Percentiles rank a stretch among this genome's conserved stretches.
Evolutionary conservation across 2,113 vertebrate species (phyloP).

Genomic region (Cavia porcellus): DNA sequence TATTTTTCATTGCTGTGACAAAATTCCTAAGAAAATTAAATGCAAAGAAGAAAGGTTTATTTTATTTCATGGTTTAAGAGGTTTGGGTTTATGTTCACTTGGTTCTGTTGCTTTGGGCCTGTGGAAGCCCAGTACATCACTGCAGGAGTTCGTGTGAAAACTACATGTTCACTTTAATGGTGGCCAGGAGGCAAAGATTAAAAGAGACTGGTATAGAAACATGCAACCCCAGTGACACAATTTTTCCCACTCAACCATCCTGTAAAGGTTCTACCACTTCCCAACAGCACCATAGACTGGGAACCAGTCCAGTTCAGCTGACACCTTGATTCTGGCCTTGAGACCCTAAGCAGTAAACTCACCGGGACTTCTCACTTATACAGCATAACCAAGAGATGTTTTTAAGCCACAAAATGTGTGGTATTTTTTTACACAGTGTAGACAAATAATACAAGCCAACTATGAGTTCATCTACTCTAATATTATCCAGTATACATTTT

Average conservation of each 20-base stretch:
- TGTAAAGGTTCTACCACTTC: neutral
- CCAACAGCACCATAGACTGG: neutral
- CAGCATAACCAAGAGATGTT: neutral
- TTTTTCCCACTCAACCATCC: neutral
- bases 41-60: neutral
- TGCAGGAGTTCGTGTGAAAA: neutral
- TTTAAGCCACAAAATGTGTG: neutral
- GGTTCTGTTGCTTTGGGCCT: neutral
- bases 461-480: neutral
- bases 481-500: neutral
- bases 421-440: neutral
- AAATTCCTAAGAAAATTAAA: neutral
- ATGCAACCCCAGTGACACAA: neutral
- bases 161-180: neutral
- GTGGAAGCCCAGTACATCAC: neutral
- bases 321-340: neutral
- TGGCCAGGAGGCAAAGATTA: neutral
- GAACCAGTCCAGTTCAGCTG: neutral
- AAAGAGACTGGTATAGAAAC: neutral
- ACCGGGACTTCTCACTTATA: neutral
- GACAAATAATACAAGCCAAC: conserved; percentile 31
- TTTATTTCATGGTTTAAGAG: neutral
- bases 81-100: neutral
- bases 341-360: neutral
- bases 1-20: neutral